Conservation (phyloP, 92 coral and sea anemone genomes). For the Epizoanthus rinbou region DNA sequence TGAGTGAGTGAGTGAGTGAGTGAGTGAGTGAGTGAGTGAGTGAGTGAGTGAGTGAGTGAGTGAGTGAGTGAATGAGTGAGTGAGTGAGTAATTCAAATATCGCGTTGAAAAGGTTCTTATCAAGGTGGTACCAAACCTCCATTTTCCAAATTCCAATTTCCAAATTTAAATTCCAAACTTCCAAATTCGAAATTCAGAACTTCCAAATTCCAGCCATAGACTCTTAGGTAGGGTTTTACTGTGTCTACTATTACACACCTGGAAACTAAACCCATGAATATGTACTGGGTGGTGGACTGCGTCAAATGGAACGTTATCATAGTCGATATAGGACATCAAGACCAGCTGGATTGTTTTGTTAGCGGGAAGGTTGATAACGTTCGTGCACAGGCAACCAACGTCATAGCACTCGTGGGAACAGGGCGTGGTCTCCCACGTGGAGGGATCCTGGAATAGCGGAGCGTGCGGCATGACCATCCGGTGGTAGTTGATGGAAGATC, state of each 20-base stretch:
- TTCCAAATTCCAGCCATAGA: too few species aligned
- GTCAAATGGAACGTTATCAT: background rate
- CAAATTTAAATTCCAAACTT: too few species aligned
- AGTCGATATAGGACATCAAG: conserved; percentile 45
- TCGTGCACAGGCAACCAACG: conserved; percentile 60
- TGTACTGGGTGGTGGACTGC: conserved; percentile 61
- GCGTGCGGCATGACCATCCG: conserved; percentile 57
- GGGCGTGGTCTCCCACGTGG: conserved; percentile 68
- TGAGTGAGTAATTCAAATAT: too few species aligned
- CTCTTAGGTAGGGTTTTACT: too few species aligned
- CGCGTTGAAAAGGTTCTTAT: background rate
- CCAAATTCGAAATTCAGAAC: too few species aligned
- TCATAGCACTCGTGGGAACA: conserved; percentile 55
- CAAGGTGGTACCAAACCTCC: background rate
- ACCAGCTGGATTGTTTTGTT: conserved; percentile 68
- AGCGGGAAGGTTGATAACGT: conserved; percentile 62
- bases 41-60: too few species aligned
- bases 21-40: too few species aligned
- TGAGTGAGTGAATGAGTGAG: too few species aligned
- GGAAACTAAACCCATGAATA: conserved; percentile 68
- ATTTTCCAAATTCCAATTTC: too few species aligned
- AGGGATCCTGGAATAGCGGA: conserved; percentile 61
- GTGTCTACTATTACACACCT: conserved; percentile 21
- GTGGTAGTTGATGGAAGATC: conserved; percentile 55
- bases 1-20: too few species aligned